phyloP scores from a whole-genome alignment of 1,140 invertebrate genomes.

The Trachelipus rathkii region DNA sequence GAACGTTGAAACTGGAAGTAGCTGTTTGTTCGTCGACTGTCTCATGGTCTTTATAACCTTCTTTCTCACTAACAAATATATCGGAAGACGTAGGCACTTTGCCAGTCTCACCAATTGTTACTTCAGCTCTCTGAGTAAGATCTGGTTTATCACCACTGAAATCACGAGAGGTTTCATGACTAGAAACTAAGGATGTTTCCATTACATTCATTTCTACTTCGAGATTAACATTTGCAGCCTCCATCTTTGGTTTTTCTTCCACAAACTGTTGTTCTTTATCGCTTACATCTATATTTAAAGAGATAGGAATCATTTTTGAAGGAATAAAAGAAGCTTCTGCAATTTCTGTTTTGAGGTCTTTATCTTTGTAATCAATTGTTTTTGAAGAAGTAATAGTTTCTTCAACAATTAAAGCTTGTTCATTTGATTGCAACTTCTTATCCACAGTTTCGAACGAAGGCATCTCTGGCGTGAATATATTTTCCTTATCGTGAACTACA shows the following conservation, averaged over 20 bases:
- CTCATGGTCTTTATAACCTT: constrained; percentile 48
- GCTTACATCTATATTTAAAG: constrained; percentile 39
- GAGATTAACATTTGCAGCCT: constrained; percentile 24
- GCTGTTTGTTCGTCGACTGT: constrained; percentile 49
- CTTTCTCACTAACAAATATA: constrained; percentile 33
- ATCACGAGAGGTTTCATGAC: constrained; percentile 31
- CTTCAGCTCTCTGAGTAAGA: constrained; percentile 25
- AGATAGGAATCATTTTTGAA: constrained; percentile 35
- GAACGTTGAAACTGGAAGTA: constrained; percentile 57
- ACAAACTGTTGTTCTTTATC: constrained; percentile 40
- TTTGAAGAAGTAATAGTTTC: constrained; percentile 31
- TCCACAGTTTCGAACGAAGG: neutral
- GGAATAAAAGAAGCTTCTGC: constrained; percentile 34
- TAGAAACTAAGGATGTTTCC: constrained; percentile 30
- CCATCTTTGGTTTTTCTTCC: constrained; percentile 29
- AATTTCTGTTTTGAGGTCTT: constrained; percentile 22
- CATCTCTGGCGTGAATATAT: neutral
- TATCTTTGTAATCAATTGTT: constrained; percentile 24
- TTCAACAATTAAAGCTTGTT: constrained; percentile 30
- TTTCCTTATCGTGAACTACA: neutral
- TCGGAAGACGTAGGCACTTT: constrained; percentile 34
- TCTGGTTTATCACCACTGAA: constrained; percentile 8
- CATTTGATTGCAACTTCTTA: constrained; percentile 17
- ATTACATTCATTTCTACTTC: constrained; percentile 32
- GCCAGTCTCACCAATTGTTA: neutral